These are phyloP conservation scores for Xanthia togata DNA, from an alignment of 2,888 invertebrate species.

Conservation along the genomic window DNA sequence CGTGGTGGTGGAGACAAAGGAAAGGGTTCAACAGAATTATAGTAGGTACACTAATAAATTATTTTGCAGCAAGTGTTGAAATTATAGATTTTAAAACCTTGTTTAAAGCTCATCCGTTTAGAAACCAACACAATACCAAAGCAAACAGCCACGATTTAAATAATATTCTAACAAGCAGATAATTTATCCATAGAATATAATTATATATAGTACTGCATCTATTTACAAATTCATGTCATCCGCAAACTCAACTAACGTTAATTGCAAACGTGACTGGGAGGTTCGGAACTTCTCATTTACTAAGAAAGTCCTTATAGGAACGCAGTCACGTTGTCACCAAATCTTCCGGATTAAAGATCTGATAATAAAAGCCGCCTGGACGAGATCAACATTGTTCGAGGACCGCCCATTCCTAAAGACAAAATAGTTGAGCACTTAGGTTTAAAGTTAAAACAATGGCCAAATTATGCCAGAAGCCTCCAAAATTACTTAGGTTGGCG, in stretches of 20 bases:
- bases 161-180: slow-evolving; percentile 5
- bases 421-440: slow-evolving; percentile 53
- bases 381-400: slow-evolving; percentile 44
- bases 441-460: slow-evolving; percentile 45
- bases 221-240: slow-evolving; percentile 51
- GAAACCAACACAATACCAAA: slow-evolving; percentile 3
- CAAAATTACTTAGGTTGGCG: slow-evolving; percentile 49
- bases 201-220: slow-evolving; percentile 16
- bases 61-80: not conserved
- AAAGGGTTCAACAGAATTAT: slow-evolving; percentile 13
- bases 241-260: slow-evolving; percentile 48
- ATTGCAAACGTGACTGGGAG: slow-evolving; percentile 65
- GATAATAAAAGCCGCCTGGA: slow-evolving; percentile 31
- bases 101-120: not conserved
- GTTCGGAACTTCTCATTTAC: slow-evolving; percentile 25
- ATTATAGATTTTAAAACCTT: not conserved
- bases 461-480: slow-evolving; percentile 55
- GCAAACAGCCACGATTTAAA: not conserved
- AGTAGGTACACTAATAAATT: not conserved
- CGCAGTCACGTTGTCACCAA: slow-evolving; percentile 46
- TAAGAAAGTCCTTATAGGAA: slow-evolving; percentile 30
- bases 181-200: not conserved
- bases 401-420: slow-evolving; percentile 30
- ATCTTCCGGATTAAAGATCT: slow-evolving; percentile 35
- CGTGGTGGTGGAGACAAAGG: slow-evolving; percentile 28